phyloP scores from a whole-genome alignment of 2,797 vertebrate genomes.

The Alectoris magna region DNA sequence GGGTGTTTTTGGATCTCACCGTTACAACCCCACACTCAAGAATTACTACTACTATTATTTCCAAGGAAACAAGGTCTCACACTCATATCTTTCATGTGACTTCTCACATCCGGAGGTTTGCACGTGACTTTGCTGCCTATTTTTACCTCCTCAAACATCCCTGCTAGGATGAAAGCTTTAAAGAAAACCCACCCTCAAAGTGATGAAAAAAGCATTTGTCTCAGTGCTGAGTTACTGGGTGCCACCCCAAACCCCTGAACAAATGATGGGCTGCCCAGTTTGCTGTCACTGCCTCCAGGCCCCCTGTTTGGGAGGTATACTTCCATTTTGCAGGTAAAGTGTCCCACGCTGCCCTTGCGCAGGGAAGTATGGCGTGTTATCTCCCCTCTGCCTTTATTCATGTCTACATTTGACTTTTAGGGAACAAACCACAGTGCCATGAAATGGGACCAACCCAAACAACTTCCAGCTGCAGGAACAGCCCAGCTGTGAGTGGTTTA shows the following conservation, averaged over 20 bases:
- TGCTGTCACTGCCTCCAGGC: constrained; percentile 30
- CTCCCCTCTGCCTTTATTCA: background rate
- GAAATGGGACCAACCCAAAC: fast-evolving
- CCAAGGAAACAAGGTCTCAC: constrained; percentile 74
- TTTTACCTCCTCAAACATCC: constrained; percentile 75
- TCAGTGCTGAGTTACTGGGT: constrained; percentile 22
- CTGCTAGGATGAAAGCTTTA: constrained; percentile 63
- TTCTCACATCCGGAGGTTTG: constrained; percentile 73
- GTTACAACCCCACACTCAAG: constrained; percentile 35
- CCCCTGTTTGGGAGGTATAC: background rate
- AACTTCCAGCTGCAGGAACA: background rate
- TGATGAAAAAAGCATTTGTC: constrained; percentile 33
- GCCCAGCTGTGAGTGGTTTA: background rate
- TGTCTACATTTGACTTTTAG: background rate
- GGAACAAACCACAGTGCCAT: fast-evolving
- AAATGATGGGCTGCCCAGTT: constrained; percentile 37
- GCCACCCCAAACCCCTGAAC: background rate
- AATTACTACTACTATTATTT: constrained; percentile 78
- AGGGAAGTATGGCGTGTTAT: background rate
- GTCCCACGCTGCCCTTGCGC: background rate
- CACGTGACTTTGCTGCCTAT: constrained; percentile 74
- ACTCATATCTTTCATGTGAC: constrained; percentile 70
- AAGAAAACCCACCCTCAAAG: constrained; percentile 61
- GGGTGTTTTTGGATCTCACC: constrained; percentile 19
- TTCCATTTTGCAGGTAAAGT: constrained; percentile 47